A percentile compares a stretch with the other conserved stretches of the same genome.
phyloP scores from a whole-genome alignment of 2,113 vertebrate species.

The Cettia cetti region DNA sequence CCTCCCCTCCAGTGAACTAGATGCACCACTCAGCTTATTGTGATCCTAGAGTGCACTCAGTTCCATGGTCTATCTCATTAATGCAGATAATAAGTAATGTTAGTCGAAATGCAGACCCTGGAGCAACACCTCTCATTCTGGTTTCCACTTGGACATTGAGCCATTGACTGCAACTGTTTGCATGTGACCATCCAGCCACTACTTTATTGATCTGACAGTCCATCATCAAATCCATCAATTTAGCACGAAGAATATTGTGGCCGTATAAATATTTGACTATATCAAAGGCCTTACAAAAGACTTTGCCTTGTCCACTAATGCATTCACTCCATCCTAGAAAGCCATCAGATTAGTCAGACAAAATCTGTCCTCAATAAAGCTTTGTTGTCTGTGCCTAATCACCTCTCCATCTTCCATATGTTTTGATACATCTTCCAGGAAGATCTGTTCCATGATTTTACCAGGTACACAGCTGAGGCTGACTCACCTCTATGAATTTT shows the following conservation, averaged over 20 bases:
- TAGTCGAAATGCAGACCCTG: not conserved
- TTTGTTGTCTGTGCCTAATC: not conserved
- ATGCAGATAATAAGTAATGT: not conserved
- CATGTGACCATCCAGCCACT: not conserved
- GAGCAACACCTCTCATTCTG: not conserved
- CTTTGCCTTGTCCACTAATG: not conserved
- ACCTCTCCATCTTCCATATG: not conserved
- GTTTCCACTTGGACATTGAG: not conserved
- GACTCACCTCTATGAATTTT: not conserved
- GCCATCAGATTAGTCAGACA: not conserved
- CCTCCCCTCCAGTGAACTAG: rapidly evolving
- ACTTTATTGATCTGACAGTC: not conserved
- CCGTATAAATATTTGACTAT: not conserved
- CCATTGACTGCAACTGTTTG: not conserved
- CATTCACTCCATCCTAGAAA: not conserved
- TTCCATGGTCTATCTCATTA: not conserved
- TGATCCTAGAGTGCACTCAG: not conserved
- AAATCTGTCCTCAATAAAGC: not conserved
- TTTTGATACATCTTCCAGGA: not conserved
- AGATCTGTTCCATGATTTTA: not conserved
- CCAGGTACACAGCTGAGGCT: not conserved
- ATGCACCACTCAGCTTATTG: not conserved
- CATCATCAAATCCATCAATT: not conserved
- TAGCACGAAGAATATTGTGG: not conserved
- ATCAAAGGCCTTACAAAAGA: not conserved